Conservation (phyloP, 2,113 vertebrate species). For the Cardinalis cardinalis region DNA sequence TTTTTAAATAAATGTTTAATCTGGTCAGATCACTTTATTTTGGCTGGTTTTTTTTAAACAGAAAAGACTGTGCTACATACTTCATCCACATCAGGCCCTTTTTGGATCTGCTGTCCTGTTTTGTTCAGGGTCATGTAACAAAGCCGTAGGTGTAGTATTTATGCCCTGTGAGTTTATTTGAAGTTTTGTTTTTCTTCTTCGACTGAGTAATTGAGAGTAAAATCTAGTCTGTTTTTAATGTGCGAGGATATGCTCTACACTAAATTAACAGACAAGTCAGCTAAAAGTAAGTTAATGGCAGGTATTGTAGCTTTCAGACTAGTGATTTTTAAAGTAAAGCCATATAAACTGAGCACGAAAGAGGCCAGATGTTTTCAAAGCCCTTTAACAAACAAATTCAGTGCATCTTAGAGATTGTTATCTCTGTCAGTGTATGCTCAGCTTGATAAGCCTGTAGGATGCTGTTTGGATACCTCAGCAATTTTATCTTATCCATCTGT, state of each 20-base stretch:
- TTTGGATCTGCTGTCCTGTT: not conserved
- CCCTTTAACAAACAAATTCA: not conserved
- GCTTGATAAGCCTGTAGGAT: slow-evolving; percentile 8
- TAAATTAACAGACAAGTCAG: not conserved
- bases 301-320: not conserved
- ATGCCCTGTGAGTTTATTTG: not conserved
- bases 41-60: not conserved
- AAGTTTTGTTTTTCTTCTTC: not conserved
- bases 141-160: not conserved
- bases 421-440: not conserved
- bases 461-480: slow-evolving; percentile 29
- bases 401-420: not conserved
- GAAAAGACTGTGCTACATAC: not conserved
- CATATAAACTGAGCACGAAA: not conserved
- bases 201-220: not conserved
- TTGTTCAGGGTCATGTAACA: not conserved
- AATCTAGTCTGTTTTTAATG: not conserved
- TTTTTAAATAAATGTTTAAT: not conserved
- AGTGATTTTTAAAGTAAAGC: not conserved
- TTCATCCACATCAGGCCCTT: not conserved
- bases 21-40: not conserved
- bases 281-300: not conserved
- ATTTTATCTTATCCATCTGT: not conserved
- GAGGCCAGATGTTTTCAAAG: not conserved
- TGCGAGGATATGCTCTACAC: not conserved